Base-by-base conservation (phyloP, 2,797 vertebrate species). In the Petrocephalus sullivani region DNA sequence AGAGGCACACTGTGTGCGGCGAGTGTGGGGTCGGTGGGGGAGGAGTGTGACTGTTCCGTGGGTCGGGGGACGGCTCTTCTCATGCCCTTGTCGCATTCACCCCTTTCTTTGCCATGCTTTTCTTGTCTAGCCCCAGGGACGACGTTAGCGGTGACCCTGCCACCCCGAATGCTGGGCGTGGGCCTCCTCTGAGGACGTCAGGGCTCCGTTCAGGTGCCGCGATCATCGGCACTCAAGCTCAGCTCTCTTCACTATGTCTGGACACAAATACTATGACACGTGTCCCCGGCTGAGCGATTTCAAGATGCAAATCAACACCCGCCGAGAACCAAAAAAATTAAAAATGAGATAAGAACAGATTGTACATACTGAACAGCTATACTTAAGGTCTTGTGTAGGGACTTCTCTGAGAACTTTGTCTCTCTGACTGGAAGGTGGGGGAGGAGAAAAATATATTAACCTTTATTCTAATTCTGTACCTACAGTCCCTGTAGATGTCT, bases 31-130 rank as follows among this genome's bases (percentile, higher is more conserved):
- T 81, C 89, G 64, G 87, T 21, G 90, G 91, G 89, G 92, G 91
- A 21, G 87, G 91, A 92, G 91, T 93, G 92, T 89, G 87, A 91
- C 85, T 46, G 10, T 87, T 89, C 82, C 81, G 58, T 58, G 12
- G 67, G 37, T 87, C 64, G 54, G 58, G 83, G 82, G 41, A 87
- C 54, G n/a, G 89, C 88, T 90, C 92, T 92, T 88, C 91, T 91
- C 90, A 90, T 75, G 85, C 33, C 9, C 2, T 28, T 28, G 28
- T 28, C 28, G 28, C 28, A 28, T 28, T 28, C 28, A 28, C 28
- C 28, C 28, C 28, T 28, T 28, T 28, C 28, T 28, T 28, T 28
- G 28, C 28, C 28, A 28, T 28, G 28, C 0, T 28, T 28, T 28
- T 86, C n/a, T 9, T 3, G 4, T 51, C 16, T 58, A 9, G 28